Percentiles rank a stretch among this genome's conserved stretches.
These are phyloP conservation scores for Plodia interpunctella DNA, from an alignment of 1,140 invertebrate species.

Conservation along the genomic window DNA sequence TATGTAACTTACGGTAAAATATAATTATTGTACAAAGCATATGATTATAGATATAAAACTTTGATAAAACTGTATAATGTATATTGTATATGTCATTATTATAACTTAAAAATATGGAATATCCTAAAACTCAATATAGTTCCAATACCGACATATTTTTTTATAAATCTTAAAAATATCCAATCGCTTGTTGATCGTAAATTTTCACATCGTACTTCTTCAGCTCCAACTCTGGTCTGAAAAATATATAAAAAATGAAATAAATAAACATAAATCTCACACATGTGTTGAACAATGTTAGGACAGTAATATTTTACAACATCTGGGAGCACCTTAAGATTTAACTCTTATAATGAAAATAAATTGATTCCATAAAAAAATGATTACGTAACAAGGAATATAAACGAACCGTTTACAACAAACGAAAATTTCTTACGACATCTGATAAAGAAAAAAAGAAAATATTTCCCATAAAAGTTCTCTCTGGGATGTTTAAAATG, in stretches of 20 bases:
- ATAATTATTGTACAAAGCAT: constrained; percentile 2
- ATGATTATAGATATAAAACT: background rate
- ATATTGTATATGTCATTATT: background rate
- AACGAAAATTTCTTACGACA: too few species aligned
- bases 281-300: background rate
- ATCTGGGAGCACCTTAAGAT: too few species aligned
- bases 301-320: background rate
- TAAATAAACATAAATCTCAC: background rate
- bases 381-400: too few species aligned
- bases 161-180: constrained; percentile 38
- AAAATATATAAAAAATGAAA: constrained; percentile 12
- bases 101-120: background rate
- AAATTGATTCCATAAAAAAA: too few species aligned
- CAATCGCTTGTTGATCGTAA: constrained; percentile 40
- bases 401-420: too few species aligned
- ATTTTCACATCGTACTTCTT: constrained; percentile 55
- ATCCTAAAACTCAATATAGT: background rate
- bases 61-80: background rate
- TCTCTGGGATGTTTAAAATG: background rate
- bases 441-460: too few species aligned
- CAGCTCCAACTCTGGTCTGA: constrained; percentile 42
- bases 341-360: too few species aligned
- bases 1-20: background rate
- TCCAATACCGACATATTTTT: background rate
- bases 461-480: background rate